Evolutionary conservation across 2,113 vertebrate species (phyloP), one percentile per base, ranked within the genome.

Genomic region (Tiliqua scincoides): DNA sequence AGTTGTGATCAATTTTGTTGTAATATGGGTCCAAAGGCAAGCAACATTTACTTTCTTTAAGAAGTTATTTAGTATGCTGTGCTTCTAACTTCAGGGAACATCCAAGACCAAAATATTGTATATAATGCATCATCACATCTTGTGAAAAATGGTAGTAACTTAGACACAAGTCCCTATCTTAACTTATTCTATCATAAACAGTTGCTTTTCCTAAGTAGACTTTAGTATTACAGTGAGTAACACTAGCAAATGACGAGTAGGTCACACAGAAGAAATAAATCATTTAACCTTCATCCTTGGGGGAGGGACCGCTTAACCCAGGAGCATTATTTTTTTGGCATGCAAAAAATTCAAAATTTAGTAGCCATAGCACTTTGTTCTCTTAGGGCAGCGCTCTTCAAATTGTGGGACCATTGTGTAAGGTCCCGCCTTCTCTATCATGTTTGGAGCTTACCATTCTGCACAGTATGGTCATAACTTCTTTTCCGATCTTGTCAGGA

Each of bases 1-100:
- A 90, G 71, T 88, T 93, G 93, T 94, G 77, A 79, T 82, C 91
- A 91, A 95, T 94, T 93, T 93, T 91, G 90, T 52, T 17, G 77
- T 90, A 94, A 89, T 89, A 87, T 85, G 86, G 86, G 74, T 3
- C 48, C 85, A 87, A 83, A 80, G 75, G 83, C 83, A 87, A 11
- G 1, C 8, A 89, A 75, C 80, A 87, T 95, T 94, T 93, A 59
- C 92, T 93, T 94, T 95, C 77, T 91, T 94, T 93, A 89, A 93
- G 91, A 94, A 87, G 75, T 92, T 95, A 79, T 91, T 95, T 89
- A 85, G 59, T 84, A 85, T 95, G 92, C 84, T 81, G 75, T 89
- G 77, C 72, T 59, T 7, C 23, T 30, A 89, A 83, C 67, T 81
- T 92, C 48, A 87, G 32, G 61, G 83, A 52, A 71, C n/a, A 77